A percentile compares a stretch with the other conserved stretches of the same genome.
phyloP scores from a whole-genome alignment of 2,113 vertebrate genomes.

The Ondatra zibethicus region DNA sequence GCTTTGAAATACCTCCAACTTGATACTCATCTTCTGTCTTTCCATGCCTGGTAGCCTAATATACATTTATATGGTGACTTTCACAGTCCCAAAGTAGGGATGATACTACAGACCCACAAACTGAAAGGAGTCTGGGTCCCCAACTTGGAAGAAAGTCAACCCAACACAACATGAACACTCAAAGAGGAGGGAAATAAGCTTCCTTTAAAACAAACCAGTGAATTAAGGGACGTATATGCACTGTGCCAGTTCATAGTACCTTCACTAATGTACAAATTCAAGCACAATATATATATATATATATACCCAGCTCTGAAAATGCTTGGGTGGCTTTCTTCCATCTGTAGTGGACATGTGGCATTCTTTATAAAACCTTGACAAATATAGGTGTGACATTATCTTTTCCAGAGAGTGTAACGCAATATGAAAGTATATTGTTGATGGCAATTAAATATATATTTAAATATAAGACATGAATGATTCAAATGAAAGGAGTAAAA shows the following conservation, averaged over 20 bases:
- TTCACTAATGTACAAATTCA: background rate
- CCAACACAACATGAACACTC: background rate
- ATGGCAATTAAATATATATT: conserved; percentile 65
- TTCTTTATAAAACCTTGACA: conserved; percentile 58
- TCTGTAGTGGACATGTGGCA: conserved; percentile 27
- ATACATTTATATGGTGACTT: background rate
- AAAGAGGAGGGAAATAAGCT: background rate
- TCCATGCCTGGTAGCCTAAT: background rate
- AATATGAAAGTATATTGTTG: conserved; percentile 65
- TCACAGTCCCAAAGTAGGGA: background rate
- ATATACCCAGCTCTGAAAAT: conserved; percentile 47
- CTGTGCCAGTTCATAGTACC: background rate
- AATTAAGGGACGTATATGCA: background rate
- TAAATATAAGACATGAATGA: conserved; percentile 67
- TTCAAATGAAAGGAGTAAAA: conserved; percentile 74
- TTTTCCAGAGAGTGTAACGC: conserved; percentile 42
- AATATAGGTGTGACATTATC: conserved; percentile 40
- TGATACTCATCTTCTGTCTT: background rate
- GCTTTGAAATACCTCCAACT: background rate
- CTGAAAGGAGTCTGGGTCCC: background rate
- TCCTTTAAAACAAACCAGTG: background rate
- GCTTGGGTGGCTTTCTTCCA: conserved; percentile 66
- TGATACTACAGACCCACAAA: background rate
- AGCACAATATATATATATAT: background rate
- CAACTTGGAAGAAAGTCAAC: background rate